These are phyloP conservation scores for Cyanoramphus novaezelandiae DNA, from an alignment of 2,113 vertebrate species.

Conservation along the genomic window DNA sequence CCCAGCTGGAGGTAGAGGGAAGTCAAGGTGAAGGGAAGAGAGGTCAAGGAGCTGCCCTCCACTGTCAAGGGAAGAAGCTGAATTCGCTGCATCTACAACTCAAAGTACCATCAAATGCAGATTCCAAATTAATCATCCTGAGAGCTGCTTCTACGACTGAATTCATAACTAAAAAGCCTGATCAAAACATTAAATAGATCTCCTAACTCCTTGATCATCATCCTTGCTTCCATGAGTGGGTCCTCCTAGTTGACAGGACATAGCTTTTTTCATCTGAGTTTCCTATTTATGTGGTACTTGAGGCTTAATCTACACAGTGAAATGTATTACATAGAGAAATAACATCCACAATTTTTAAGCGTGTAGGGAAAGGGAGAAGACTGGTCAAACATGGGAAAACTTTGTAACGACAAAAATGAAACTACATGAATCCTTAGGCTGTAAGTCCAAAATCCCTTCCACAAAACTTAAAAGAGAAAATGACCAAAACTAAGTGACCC, in stretches of 20 bases:
- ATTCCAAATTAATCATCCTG: not conserved
- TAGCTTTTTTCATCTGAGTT: not conserved
- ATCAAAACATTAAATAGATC: not conserved
- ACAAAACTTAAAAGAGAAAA: not conserved
- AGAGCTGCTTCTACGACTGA: not conserved
- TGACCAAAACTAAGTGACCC: not conserved
- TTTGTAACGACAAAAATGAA: not conserved
- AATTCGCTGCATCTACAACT: rapidly evolving
- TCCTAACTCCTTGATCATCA: not conserved
- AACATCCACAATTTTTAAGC: not conserved
- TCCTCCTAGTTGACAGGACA: not conserved
- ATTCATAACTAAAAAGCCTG: not conserved
- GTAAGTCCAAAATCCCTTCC: not conserved
- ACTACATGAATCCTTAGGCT: not conserved
- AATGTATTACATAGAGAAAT: not conserved
- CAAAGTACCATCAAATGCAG: not conserved
- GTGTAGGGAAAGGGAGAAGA: not conserved
- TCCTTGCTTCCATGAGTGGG: rapidly evolving
- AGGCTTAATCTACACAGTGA: not conserved
- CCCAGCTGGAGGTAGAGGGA: not conserved
- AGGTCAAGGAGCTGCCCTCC: not conserved
- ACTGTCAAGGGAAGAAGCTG: rapidly evolving
- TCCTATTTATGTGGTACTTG: not conserved
- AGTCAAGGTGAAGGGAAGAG: no score
- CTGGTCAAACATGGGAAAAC: not conserved